These are phyloP conservation scores for Urocolius indicus DNA, from an alignment of 2,113 vertebrate species.

Conservation along the genomic window DNA sequence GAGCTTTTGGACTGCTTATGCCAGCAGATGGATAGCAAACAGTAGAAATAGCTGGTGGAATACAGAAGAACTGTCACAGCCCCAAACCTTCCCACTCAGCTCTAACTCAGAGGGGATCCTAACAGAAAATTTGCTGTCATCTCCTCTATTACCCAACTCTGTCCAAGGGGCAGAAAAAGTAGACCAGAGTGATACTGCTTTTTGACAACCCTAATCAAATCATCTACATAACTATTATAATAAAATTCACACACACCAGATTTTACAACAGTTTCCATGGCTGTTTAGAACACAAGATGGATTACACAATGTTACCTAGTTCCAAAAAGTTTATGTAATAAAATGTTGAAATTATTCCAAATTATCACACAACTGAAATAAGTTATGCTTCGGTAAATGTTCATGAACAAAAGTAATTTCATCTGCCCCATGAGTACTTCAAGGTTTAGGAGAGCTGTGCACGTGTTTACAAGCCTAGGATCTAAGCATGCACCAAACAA, in stretches of 20 bases:
- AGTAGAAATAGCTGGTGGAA: not conserved
- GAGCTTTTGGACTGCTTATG: not conserved
- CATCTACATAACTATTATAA: not conserved
- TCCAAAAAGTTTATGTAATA: not conserved
- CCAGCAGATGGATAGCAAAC: conserved; percentile 1
- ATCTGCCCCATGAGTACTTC: not conserved
- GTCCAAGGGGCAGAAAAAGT: not conserved
- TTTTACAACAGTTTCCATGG: not conserved
- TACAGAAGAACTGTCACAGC: not conserved
- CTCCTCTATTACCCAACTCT: not conserved
- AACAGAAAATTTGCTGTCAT: not conserved
- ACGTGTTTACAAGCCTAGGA: not conserved
- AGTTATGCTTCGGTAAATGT: not conserved
- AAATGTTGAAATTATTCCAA: not conserved
- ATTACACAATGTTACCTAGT: not conserved
- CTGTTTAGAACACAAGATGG: not conserved
- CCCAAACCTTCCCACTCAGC: not conserved
- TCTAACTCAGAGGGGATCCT: not conserved
- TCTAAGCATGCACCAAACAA: not conserved
- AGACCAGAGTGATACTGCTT: not conserved
- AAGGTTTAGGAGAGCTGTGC: not conserved
- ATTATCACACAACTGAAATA: conserved; percentile 19
- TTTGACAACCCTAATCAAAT: not conserved
- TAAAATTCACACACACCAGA: not conserved
- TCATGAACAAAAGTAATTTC: conserved; percentile 14